Base-by-base conservation (phyloP, 2,888 invertebrate species). In the Microplitis deprimator region DNA sequence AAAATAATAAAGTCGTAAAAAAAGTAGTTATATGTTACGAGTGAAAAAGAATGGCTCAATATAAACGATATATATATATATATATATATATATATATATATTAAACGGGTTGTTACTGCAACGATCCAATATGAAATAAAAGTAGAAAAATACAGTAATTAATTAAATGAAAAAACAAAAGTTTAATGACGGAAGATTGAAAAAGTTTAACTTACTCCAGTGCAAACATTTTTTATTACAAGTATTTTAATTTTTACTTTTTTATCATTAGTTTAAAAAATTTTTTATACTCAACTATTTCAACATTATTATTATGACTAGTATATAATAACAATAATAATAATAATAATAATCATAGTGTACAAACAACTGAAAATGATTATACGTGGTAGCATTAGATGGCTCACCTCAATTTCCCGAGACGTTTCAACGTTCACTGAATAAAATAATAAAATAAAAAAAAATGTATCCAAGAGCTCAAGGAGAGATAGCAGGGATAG, bases 161-260 rank as follows among this genome's bases (percentile, higher is more conserved):
- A 13, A 82, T 77, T 59, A 8, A 65, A 65, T 79, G 77, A 79
- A 81, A 38, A 65, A 65, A 38, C 29, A 8, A 10, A 29, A 65
- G 65, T 65, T 84, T 85, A 86, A 86, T 85, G 85, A 85, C 81
- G 82, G 79, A 81, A 85, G 84, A 87, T 86, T 87, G 83, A 85
- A 86, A 86, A 86, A 85, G 84, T 87, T 86, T 84, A 29, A 68
- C 40, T 50, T 59, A 61, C 13, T 10, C 38, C 38, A 29, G n/a
- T 65, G 10, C 13, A 65, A 10, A 29, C 5, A 29, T 65, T 65
- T 38, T 65, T 68, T 69, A 8, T 29, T 29, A 29, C 29, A 29
- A 29, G 29, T 29, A 29, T 29, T 29, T 29, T 29, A 29, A 29
- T 29, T 29, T 29, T 29, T 29, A 4, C 3, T 3, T 29, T 29